Conservation (phyloP, 1,140 invertebrate genomes). For the Brachionus plicatilis region DNA sequence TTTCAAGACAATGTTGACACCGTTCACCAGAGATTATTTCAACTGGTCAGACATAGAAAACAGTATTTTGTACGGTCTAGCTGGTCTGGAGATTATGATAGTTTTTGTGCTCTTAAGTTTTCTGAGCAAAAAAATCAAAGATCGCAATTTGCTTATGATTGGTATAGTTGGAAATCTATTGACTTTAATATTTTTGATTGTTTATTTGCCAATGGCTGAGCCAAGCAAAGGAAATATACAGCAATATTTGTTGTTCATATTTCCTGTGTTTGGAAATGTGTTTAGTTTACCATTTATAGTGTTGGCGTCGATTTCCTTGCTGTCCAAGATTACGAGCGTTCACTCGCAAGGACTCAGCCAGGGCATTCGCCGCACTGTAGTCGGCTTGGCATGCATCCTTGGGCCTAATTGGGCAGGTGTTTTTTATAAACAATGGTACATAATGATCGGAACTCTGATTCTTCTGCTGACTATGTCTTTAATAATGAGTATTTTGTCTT, state of each 20-base stretch:
- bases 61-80: background rate
- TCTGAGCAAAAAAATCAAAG: slow-evolving; percentile 4
- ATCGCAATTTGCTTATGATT: slow-evolving; percentile 28
- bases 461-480: background rate
- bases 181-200: slow-evolving; percentile 31
- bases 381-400: slow-evolving; percentile 23
- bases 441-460: slow-evolving; percentile 20
- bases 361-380: slow-evolving; percentile 7
- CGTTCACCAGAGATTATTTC: slow-evolving; percentile 33
- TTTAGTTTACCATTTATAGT: slow-evolving; percentile 38
- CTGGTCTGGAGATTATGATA: slow-evolving; percentile 30
- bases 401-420: slow-evolving; percentile 17
- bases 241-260: slow-evolving; percentile 25
- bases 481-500: slow-evolving; percentile 24
- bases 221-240: background rate
- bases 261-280: slow-evolving; percentile 18
- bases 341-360: slow-evolving; percentile 27
- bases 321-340: slow-evolving; percentile 22
- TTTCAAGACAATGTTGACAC: slow-evolving; percentile 41
- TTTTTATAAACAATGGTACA: slow-evolving; percentile 36
- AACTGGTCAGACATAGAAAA: slow-evolving; percentile 28
- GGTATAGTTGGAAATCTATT: slow-evolving; percentile 14
- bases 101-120: background rate
- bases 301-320: background rate
- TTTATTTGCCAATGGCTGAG: slow-evolving; percentile 15